These are phyloP conservation scores for Drosophila mayri DNA, from an alignment of 1,140 invertebrate species.

Conservation along the genomic window DNA sequence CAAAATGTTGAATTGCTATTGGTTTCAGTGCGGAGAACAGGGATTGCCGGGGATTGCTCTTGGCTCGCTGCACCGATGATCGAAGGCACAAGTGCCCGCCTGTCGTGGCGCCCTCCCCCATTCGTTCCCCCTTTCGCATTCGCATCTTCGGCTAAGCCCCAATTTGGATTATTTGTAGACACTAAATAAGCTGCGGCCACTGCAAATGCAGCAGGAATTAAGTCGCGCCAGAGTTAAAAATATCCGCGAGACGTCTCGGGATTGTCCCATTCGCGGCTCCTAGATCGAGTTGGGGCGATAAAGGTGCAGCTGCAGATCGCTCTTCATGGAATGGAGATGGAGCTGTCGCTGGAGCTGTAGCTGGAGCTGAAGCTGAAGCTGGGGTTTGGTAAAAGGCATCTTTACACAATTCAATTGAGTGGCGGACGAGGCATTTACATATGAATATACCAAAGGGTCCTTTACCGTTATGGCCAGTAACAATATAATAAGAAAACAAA, in stretches of 20 bases:
- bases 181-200: constrained; percentile 48
- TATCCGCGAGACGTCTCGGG: constrained; percentile 48
- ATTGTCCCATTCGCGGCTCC: constrained; percentile 42
- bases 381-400: constrained; percentile 13
- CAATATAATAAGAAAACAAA: constrained; percentile 51
- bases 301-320: constrained; percentile 44
- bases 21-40: constrained; percentile 28
- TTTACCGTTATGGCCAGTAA: constrained; percentile 53
- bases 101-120: constrained; percentile 4
- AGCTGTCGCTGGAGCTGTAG: background rate
- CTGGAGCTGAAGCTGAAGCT: background rate
- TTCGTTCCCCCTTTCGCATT: constrained; percentile 1
- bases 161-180: constrained; percentile 57
- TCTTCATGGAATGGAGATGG: constrained; percentile 13
- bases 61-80: constrained; percentile 58
- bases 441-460: constrained; percentile 65
- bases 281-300: constrained; percentile 48
- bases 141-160: constrained; percentile 44
- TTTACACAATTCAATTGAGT: constrained; percentile 58
- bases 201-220: constrained; percentile 51
- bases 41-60: constrained; percentile 21
- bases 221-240: constrained; percentile 56
- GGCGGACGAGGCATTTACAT: constrained; percentile 50
- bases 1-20: constrained; percentile 18
- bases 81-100: constrained; percentile 54